Base-by-base conservation (phyloP, 1,140 invertebrate species). In the Microplitis demolitor region DNA sequence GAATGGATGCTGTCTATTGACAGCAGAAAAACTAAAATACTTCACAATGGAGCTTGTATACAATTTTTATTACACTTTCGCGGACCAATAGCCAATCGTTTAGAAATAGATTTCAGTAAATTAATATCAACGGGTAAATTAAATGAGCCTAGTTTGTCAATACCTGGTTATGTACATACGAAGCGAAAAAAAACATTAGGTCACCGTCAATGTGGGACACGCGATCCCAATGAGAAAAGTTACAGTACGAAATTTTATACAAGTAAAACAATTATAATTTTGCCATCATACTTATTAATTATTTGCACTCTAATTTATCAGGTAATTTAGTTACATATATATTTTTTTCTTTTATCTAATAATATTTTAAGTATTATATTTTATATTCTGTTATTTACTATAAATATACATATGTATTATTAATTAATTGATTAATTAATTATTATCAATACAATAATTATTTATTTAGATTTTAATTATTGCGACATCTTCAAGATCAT, bases 1-100 rank as follows among this genome's bases (percentile, higher is more conserved):
- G 92, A 95, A 79, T 97, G 96, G 96, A 94, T 96, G 90, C 80
- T 97, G 54, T 92, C 93, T 4, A 92, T 96, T 8, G 96, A 97
- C 86, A 91, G 90, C 45, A 89, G 95, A 11, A 91, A 93, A 80
- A 96, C 95, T 0, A 93, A 92, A 79, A 88, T 89, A 34, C 88
- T 97, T 58, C 91, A 96, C 75, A 89, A 91, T 75, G 93, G 93
- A 60, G 89, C 92, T 69, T 98, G 96, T 80, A 89, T 97, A n/a
- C 95, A 97, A 85, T 90, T 97, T 77, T 89, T 95, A 45, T 87
- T 97, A 71, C 94, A 97, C 84, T 97, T 97, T 80, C 94, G 93
- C 88, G 93, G 94, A 6, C 93, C 94, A 1, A 89, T 92, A 61
- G 94, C 94, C 1, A 91, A 89, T 81, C 88, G 90, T 76, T 86